These are phyloP conservation scores for Candidula unifasciata DNA, from an alignment of 2,888 invertebrate species.

Conservation along the genomic window DNA sequence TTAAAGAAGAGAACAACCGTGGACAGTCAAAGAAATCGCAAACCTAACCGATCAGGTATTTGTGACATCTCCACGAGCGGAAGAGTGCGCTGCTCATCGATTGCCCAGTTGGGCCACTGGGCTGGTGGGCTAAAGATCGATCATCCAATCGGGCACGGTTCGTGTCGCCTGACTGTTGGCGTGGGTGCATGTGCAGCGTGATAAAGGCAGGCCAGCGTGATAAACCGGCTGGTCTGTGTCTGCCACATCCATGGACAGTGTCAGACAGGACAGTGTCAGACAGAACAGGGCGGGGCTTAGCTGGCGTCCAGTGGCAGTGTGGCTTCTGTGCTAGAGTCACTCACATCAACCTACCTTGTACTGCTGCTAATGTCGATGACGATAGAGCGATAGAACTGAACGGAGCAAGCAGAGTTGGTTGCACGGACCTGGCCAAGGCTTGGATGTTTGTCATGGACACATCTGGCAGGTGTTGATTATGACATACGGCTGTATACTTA, in stretches of 20 bases:
- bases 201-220: not conserved
- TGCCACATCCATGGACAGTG: not conserved
- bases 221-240: not conserved
- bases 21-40: no score
- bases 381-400: no score
- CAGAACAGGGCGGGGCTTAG: not conserved
- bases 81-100: slow-evolving; percentile 20
- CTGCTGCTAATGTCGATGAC: no score
- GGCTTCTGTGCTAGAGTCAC: no score
- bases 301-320: not conserved
- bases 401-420: no score
- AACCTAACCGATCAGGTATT: not conserved
- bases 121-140: slow-evolving; percentile 18
- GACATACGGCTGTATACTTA: no score
- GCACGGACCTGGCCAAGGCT: no score
- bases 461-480: no score
- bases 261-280: not conserved
- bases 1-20: no score
- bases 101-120: not conserved
- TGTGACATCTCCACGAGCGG: slow-evolving; percentile 6
- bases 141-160: slow-evolving; percentile 22
- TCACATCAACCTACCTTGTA: no score
- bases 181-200: not conserved
- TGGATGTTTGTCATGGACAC: no score
- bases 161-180: slow-evolving; percentile 13